Percentiles rank a stretch among this genome's conserved stretches.
Evolutionary conservation across 2,888 invertebrate species (phyloP).

Genomic region (Homarus gammarus): DNA sequence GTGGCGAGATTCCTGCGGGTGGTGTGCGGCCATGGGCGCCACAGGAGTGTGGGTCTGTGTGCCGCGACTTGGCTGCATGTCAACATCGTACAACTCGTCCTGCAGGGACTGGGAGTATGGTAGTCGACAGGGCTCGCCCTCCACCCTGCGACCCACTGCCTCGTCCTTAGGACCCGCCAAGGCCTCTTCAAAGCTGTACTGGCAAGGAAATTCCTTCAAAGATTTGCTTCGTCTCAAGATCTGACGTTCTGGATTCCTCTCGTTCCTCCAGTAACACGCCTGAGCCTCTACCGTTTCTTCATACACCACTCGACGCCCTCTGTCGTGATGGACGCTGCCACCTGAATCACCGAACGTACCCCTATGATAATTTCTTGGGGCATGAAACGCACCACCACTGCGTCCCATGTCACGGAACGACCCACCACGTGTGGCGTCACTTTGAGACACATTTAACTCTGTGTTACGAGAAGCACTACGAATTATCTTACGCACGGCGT

Average conservation of each 20-base stretch:
- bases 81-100: not conserved
- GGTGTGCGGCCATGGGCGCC: not conserved
- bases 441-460: not conserved
- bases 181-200: not conserved
- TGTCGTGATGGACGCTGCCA: slow-evolving; percentile 13
- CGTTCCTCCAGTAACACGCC: not conserved
- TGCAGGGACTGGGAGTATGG: not conserved
- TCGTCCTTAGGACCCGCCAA: not conserved
- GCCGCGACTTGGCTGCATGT: slow-evolving; percentile 2
- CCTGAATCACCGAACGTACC: not conserved
- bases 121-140: not conserved
- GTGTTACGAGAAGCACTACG: not conserved
- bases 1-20: no score
- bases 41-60: not conserved
- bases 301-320: slow-evolving; percentile 5
- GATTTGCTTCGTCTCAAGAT: slow-evolving; percentile 51
- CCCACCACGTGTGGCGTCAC: not conserved
- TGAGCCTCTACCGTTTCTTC: not conserved
- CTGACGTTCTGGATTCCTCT: not conserved
- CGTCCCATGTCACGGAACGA: not conserved
- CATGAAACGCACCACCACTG: not conserved
- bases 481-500: no score
- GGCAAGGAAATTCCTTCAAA: slow-evolving; percentile 15
- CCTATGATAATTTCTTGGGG: not conserved
- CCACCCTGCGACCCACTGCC: not conserved